A percentile compares a stretch with the other conserved stretches of the same genome.
These are phyloP conservation scores for Scomber scombrus DNA, from an alignment of 2,113 vertebrate species.

Conservation along the genomic window DNA sequence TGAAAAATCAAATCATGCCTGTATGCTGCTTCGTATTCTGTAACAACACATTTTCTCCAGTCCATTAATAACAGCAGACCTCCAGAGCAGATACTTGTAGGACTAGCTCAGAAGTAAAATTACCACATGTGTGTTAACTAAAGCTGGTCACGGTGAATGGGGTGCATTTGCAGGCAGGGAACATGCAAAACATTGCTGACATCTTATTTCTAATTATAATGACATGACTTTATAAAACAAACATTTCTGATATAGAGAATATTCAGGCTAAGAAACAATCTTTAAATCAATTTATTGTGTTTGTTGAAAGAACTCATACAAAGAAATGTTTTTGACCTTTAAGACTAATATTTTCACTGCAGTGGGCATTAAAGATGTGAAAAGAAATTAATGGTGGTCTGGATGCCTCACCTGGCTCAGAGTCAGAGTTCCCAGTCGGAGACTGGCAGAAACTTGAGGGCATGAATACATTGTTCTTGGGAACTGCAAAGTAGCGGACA, in stretches of 20 bases:
- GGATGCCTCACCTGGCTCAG: constrained; percentile 90
- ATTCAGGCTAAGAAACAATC: neutral
- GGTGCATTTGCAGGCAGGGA: neutral
- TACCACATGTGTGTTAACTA: neutral
- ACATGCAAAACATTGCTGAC: constrained; percentile 1
- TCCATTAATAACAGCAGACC: neutral
- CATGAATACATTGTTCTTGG: constrained; percentile 98
- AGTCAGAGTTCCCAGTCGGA: constrained; percentile 94
- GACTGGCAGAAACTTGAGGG: constrained; percentile 95
- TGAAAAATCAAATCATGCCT: neutral
- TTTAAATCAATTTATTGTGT: neutral
- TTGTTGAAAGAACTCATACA: neutral
- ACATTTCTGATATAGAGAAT: neutral
- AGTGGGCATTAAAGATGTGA: constrained; percentile 16
- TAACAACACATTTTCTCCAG: neutral
- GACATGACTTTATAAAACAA: neutral
- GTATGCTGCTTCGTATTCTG: neutral
- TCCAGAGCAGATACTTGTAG: neutral
- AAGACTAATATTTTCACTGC: constrained; percentile 3
- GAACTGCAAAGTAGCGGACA: constrained; percentile 84
- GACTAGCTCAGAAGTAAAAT: constrained; percentile 16
- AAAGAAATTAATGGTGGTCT: constrained; percentile 37
- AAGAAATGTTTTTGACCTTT: neutral
- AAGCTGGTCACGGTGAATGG: neutral
- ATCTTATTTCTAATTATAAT: neutral